These are phyloP conservation scores for Heteropelma amictum DNA, from an alignment of 2,888 invertebrate genomes.

Conservation along the genomic window DNA sequence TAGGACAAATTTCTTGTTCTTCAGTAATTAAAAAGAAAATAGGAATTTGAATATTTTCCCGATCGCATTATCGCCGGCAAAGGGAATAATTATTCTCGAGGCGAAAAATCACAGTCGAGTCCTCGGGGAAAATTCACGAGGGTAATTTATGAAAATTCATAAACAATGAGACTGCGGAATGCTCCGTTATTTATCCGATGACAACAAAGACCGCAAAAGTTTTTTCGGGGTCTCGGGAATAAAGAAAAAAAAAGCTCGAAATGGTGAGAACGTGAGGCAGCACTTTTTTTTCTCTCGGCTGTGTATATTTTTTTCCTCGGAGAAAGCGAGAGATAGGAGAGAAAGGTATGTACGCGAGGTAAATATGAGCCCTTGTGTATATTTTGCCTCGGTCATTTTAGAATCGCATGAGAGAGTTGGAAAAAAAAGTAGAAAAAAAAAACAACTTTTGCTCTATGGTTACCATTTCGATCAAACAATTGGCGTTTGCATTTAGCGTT, in stretches of 20 bases:
- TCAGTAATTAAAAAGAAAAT: too few species aligned
- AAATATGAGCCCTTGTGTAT: neutral
- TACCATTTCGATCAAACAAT: conserved; percentile 56
- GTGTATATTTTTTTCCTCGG: neutral
- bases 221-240: too few species aligned
- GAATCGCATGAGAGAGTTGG: conserved; percentile 19
- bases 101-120: too few species aligned
- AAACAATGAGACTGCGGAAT: neutral
- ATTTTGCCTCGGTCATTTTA: conserved; percentile 17
- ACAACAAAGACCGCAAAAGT: neutral
- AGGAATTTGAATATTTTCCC: too few species aligned
- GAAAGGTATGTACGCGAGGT: conserved; percentile 5
- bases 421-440: neutral
- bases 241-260: too few species aligned
- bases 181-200: too few species aligned
- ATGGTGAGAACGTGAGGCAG: neutral
- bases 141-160: neutral
- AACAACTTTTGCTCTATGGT: conserved; percentile 37
- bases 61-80: too few species aligned
- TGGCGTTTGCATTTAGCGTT: neutral
- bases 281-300: neutral
- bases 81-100: too few species aligned
- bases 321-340: conserved; percentile 1
- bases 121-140: neutral
- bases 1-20: too few species aligned